Evolutionary conservation across 2,888 invertebrate genomes (phyloP), one percentile per base, ranked within the genome.

Genomic region (Leptothorax acervorum): DNA sequence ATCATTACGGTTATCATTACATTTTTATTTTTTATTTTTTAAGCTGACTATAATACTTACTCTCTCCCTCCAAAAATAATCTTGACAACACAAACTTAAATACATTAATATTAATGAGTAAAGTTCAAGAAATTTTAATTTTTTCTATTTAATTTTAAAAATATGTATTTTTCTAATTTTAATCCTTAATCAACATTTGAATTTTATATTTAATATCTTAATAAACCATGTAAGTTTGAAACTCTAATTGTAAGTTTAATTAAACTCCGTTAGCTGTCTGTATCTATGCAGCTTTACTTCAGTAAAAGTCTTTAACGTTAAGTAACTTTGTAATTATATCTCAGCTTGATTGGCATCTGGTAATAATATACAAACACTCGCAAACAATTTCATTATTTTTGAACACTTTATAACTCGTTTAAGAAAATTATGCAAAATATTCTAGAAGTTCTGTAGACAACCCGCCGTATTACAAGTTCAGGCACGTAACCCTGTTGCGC

Each of bases 351-450:
- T 81, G 79, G 28, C 79, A 71, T 71, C 71, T 35, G 79, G 42
- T 81, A 81, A 81, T 81, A 81, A 71, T 81, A 71, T 60, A 48
- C 70, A 81, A 81, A 81, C 79, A 62, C 45, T 70, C 18, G 8
- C 60, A 60, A 39, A 60, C 71, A 81, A 71, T 81, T 81, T 81
- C 70, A 81, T 81, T 81, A 81, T 81, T 81, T 81, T 71, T 70
- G 28, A 81, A 60, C 48, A 70, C 60, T 60, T 81, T 81, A 81
- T 60, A 81, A 81, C 71, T 79, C 79, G 79, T 70, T 79, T 60
- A 70, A 79, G 60, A 60, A 60, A 81, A 81, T 81, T 81, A 81
- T 71, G 79, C 60, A 70, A 81, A 71, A 71, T 81, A 81, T 81
- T 71, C 39, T 81, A 71, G 8, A 70, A 81, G 79, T 71, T 81